A percentile compares a stretch with the other conserved stretches of the same genome.
These are phyloP conservation scores for Caenorhabditis zanzibari DNA, from an alignment of 2,888 invertebrate genomes.

Conservation along the genomic window DNA sequence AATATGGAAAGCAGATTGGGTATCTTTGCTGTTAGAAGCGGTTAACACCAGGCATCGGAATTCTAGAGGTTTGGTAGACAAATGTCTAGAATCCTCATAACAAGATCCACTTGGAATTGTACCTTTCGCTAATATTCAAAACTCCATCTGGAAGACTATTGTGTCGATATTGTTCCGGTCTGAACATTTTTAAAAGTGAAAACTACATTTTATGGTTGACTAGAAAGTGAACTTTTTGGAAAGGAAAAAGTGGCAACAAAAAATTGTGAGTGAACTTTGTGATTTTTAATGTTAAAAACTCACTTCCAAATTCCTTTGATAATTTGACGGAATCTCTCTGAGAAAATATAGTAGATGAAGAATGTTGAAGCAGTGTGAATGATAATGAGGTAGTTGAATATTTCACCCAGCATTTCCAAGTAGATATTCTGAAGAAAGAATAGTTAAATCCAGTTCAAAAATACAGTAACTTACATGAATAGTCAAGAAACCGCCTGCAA, in stretches of 20 bases:
- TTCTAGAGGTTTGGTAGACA: no score
- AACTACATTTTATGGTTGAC: conserved; percentile 6
- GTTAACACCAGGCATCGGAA: not conserved
- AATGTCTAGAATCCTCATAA: no score
- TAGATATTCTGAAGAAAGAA: conserved; percentile 43
- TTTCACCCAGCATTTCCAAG: conserved; percentile 61
- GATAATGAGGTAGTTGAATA: conserved; percentile 63
- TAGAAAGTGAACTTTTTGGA: not conserved
- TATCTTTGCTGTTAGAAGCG: not conserved
- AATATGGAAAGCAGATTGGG: conserved; percentile 4
- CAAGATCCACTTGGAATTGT: not conserved
- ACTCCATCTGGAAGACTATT: conserved; percentile 29
- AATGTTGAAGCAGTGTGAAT: conserved; percentile 65
- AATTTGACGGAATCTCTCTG: conserved; percentile 59
- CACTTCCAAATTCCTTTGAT: conserved; percentile 58
- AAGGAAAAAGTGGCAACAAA: not conserved
- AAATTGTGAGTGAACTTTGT: conserved; percentile 10
- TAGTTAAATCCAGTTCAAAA: no score
- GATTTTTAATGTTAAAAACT: conserved; percentile 15
- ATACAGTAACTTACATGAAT: conserved; percentile 38
- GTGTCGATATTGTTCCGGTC: conserved; percentile 31
- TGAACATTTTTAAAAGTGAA: conserved; percentile 5
- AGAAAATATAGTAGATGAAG: conserved; percentile 65
- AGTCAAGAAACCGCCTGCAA: conserved; percentile 61
- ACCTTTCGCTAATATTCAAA: conserved; percentile 32